phyloP scores from a whole-genome alignment of 2,113 vertebrate species.

The Nesoenas mayeri region DNA sequence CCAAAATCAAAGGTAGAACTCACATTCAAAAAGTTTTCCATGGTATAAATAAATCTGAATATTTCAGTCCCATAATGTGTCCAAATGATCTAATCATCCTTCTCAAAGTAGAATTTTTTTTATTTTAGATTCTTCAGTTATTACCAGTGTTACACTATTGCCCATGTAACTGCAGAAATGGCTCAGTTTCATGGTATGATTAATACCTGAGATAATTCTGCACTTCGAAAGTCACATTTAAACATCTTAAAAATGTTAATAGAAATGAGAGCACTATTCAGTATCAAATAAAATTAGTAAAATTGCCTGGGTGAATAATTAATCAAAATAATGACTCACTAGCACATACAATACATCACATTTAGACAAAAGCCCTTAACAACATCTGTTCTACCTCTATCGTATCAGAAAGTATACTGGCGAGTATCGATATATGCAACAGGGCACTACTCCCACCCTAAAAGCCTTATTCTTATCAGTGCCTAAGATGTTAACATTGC shows the following conservation, averaged over 20 bases:
- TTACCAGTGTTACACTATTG: background rate
- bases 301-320: slow-evolving; percentile 25
- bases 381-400: slow-evolving; percentile 20
- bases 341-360: background rate
- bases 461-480: slow-evolving; percentile 6
- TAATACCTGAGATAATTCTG: slow-evolving; percentile 26
- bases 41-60: background rate
- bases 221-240: slow-evolving; percentile 37
- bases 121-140: background rate
- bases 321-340: slow-evolving; percentile 30
- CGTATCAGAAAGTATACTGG: background rate
- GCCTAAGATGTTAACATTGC: background rate
- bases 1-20: background rate
- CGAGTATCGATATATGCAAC: slow-evolving; percentile 59
- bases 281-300: slow-evolving; percentile 1
- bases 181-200: background rate
- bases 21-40: slow-evolving; percentile 40
- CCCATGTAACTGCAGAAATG: background rate
- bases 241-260: background rate
- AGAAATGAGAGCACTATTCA: slow-evolving; percentile 9
- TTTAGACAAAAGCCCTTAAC: slow-evolving; percentile 22
- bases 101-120: background rate
- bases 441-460: slow-evolving; percentile 30
- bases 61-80: background rate
- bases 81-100: background rate